A percentile compares a stretch with the other conserved stretches of the same genome.
Conservation (phyloP, 92 coral and sea anemone genomes). For the Ricordea florida region DNA sequence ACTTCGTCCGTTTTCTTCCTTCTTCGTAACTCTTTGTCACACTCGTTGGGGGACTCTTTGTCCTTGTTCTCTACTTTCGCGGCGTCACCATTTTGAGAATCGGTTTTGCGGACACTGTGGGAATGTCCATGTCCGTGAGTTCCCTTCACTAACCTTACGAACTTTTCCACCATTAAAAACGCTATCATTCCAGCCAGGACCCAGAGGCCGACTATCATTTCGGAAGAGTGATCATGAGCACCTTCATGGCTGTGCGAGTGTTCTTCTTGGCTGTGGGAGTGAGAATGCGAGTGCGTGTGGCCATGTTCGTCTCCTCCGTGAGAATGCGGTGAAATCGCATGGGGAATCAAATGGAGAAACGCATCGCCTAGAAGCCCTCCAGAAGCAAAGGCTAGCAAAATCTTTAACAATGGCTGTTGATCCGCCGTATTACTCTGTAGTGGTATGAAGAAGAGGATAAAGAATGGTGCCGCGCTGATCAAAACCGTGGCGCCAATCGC, state of each 20-base stretch:
- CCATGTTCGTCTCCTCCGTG: slow-evolving; percentile 71
- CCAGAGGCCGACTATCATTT: slow-evolving; percentile 98
- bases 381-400: slow-evolving; percentile 92
- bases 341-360: slow-evolving; percentile 94
- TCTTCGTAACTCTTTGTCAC: slow-evolving; percentile 54
- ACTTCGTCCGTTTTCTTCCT: slow-evolving; percentile 74
- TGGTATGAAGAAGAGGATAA: slow-evolving; percentile 92
- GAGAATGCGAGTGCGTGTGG: slow-evolving; percentile 66
- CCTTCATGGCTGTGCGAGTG: slow-evolving; percentile 37
- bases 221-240: slow-evolving; percentile 68
- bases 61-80: slow-evolving; percentile 12
- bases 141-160: slow-evolving; percentile 92
- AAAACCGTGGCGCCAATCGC: slow-evolving; percentile 90
- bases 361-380: slow-evolving; percentile 99
- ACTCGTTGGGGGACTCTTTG: slow-evolving; percentile 24
- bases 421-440: slow-evolving; percentile 90
- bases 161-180: slow-evolving; percentile 94
- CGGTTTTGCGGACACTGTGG: slow-evolving; percentile 27
- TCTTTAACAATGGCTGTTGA: slow-evolving; percentile 87
- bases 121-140: slow-evolving; percentile 84
- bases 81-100: slow-evolving; percentile 50
- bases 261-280: slow-evolving; percentile 45
- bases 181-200: slow-evolving; percentile 97
- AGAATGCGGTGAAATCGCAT: slow-evolving; percentile 96
- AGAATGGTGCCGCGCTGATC: slow-evolving; percentile 99